A percentile compares a stretch with the other conserved stretches of the same genome.
Evolutionary conservation across 2,113 vertebrate genomes (phyloP).

Genomic region (Diadophis punctatus): DNA sequence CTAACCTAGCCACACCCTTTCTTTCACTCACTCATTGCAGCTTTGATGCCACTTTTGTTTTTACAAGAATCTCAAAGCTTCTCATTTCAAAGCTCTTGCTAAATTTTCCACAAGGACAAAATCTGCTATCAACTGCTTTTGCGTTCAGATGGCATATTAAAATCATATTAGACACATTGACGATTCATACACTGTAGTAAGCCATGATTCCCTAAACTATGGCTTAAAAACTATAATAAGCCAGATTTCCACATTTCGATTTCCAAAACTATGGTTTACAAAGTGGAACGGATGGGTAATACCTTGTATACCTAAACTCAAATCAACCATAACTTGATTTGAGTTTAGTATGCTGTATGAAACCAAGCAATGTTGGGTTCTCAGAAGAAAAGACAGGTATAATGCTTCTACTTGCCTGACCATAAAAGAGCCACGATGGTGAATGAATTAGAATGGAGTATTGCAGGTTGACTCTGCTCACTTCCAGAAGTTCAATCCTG

Average conservation of each 20-base stretch:
- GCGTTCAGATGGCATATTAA: not conserved
- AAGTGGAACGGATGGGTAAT: not conserved
- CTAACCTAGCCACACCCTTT: not conserved
- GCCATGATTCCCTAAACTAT: not conserved
- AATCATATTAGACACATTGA: not conserved
- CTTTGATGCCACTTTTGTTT: not conserved
- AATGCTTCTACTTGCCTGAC: not conserved
- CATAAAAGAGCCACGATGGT: not conserved
- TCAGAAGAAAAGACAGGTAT: too few relatives aligned
- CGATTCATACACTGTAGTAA: not conserved
- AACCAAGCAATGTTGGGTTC: not conserved
- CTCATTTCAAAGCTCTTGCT: not conserved
- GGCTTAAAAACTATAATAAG: not conserved
- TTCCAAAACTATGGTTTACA: not conserved
- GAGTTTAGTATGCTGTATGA: not conserved
- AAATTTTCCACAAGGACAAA: not conserved
- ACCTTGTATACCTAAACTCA: not conserved
- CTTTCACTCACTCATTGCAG: not conserved
- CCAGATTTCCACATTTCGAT: not conserved
- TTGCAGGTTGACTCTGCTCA: not conserved
- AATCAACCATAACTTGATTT: not conserved
- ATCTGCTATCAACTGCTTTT: not conserved
- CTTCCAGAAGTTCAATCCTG: not conserved
- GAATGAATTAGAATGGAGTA: not conserved
- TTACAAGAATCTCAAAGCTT: not conserved